These are phyloP conservation scores for Polietes domitor DNA, from an alignment of 2,888 invertebrate genomes.

Conservation along the genomic window DNA sequence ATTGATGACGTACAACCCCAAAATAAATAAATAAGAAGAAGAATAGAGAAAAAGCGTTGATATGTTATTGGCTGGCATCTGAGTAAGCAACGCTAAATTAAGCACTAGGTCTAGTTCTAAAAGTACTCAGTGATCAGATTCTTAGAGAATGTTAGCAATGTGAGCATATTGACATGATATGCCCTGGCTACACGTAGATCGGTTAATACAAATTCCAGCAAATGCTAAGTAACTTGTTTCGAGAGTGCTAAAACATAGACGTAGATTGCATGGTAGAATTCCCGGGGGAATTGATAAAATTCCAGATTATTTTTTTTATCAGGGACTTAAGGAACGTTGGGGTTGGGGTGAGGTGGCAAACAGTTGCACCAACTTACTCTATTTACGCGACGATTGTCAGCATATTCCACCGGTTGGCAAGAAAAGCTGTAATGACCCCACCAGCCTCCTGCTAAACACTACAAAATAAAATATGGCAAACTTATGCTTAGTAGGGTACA, in stretches of 20 bases:
- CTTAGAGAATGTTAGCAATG: too few relatives aligned
- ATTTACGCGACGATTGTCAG: constrained; percentile 88
- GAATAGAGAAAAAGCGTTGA: neutral
- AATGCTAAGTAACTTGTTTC: constrained; percentile 40
- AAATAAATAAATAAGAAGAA: neutral
- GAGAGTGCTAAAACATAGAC: constrained; percentile 59
- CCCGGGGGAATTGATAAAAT: too few relatives aligned
- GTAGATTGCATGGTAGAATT: neutral
- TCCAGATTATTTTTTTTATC: too few relatives aligned
- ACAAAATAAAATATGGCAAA: constrained; percentile 78
- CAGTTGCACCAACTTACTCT: constrained; percentile 87
- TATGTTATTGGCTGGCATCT: constrained; percentile 46
- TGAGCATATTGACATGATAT: too few relatives aligned
- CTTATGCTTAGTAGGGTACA: constrained; percentile 44
- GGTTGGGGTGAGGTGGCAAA: neutral
- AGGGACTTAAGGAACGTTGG: neutral
- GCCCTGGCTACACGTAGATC: too few relatives aligned
- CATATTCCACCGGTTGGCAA: constrained; percentile 96
- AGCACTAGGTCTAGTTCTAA: neutral
- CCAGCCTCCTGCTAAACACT: constrained; percentile 95
- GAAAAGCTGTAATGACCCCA: constrained; percentile 93
- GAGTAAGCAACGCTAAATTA: neutral
- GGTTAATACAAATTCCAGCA: too few relatives aligned
- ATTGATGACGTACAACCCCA: neutral
- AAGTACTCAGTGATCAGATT: too few relatives aligned